These are phyloP conservation scores for Brachyalestes nurse DNA, from an alignment of 2,797 vertebrate genomes.

Conservation along the genomic window DNA sequence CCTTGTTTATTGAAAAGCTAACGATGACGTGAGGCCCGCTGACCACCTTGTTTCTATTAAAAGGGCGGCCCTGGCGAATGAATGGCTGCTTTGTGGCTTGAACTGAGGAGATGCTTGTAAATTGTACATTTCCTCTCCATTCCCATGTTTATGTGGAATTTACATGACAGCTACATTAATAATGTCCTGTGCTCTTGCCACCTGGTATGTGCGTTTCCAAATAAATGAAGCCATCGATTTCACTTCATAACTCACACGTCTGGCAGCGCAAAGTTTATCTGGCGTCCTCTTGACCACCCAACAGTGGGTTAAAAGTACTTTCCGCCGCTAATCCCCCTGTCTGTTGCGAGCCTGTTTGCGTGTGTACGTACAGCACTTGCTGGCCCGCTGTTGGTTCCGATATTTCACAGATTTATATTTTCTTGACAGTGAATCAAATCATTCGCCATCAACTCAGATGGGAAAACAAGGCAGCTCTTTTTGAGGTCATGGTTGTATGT, in stretches of 20 bases:
- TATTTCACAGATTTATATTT: constrained; percentile 30
- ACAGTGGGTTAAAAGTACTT: constrained; percentile 40
- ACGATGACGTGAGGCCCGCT: constrained; percentile 32
- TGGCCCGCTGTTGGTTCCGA: constrained; percentile 20
- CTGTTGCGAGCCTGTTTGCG: not conserved
- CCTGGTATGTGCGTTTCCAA: constrained; percentile 59
- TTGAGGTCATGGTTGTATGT: constrained; percentile 52
- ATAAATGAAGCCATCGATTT: constrained; percentile 59
- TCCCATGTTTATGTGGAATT: constrained; percentile 60
- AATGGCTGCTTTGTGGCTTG: constrained; percentile 58
- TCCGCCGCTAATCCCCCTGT: constrained; percentile 19
- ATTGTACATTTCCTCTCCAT: constrained; percentile 60
- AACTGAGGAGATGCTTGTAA: constrained; percentile 60
- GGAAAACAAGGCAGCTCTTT: constrained; percentile 51
- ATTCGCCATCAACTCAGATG: constrained; percentile 41
- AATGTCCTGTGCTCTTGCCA: constrained; percentile 54
- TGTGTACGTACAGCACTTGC: not conserved
- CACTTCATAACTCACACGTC: constrained; percentile 51
- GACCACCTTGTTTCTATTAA: constrained; percentile 62
- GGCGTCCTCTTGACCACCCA: constrained; percentile 44
- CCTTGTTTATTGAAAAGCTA: constrained; percentile 56
- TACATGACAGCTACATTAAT: constrained; percentile 64
- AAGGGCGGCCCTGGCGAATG: constrained; percentile 48
- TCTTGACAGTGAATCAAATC: constrained; percentile 34
- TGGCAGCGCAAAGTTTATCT: constrained; percentile 42